Evolutionary conservation across 2,797 vertebrate species (phyloP), one percentile per base, ranked within the genome.

Genomic region (Pangasius sanitwongsei): DNA sequence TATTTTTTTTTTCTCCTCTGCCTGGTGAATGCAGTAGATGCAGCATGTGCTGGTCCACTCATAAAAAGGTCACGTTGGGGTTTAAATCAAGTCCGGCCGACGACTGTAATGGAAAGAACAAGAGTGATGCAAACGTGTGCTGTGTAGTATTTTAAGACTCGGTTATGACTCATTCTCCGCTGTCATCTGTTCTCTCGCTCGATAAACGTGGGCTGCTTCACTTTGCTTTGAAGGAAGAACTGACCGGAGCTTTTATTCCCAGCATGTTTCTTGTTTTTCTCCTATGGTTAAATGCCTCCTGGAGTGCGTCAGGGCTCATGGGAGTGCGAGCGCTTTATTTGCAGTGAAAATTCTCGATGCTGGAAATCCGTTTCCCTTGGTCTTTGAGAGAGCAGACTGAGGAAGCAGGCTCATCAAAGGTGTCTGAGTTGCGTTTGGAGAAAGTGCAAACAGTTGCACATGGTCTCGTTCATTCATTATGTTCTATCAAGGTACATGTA

Each of bases 321-420:
- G 75, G 85, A 92, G 63, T 85, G 85, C 16, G 2, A 55, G 20
- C 9, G 31, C 50, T 83, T 82, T 91, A 91, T 93, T 82, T 85
- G 31, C 61, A 3, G 31, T 74, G 86, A 93, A 92, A 2, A 41
- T 90, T 81, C 86, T 89, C 90, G 89, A 86, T 87, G 86, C 78
- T 92, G 90, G 81, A 94, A 93, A 94, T 90, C 81, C 53, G 91
- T 92, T 90, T 93, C 89, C 89, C 50, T 78, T 59, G 69, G 69
- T 74, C 77, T 90, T 83, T 87, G 55, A 86, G 20, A 87, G 53
- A 78, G 44, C 70, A 0, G 65, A 25, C 88, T 18, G 83, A 91
- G 87, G 86, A 90, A 87, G 77, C 59, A 28, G 75, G 50, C 63
- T 84, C 86, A 91, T 91, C 81, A 67, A 59, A 78, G 78, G 9